Evolutionary conservation across 2,888 invertebrate species (phyloP), one percentile per base, ranked within the genome.

Genomic region (Leptura quadrifasciata): DNA sequence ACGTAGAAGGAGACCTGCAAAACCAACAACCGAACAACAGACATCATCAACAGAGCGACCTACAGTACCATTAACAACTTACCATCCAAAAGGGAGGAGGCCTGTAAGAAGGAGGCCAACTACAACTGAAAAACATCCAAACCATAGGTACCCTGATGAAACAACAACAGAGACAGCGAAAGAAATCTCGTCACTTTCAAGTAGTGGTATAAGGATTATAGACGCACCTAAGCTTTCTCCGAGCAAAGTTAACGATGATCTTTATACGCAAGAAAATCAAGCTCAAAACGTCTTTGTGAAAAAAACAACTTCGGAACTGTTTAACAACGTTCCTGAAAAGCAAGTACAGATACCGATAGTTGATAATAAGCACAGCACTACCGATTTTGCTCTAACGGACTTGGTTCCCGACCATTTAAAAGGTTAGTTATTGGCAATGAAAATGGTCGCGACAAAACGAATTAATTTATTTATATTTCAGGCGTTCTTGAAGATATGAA

Each of bases 41-140:
- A 47, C 47, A 35, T 39, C 69, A 1, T 76, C 84, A 58, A 89
- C 89, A 27, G 87, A 87, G n/a, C 89, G 89, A 21, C 90, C 91
- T 6, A 27, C 27, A 15, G 72, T 65, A 21, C 91, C 91, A 0
- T 91, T 27, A 39, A 63, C 63, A 8, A 63, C 63, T 39, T 63
- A 91, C 80, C 88, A 89, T 72, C 90, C 91, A 6, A 90, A 86
- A 85, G 72, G 79, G 68, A 75, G 76, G 79, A 58, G 79, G 75
- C 74, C 72, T 65, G 68, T 21, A 63, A 72, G 77, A 63, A 74
- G 81, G 52, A 76, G 76, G 67, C 75, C 80, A 21, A 74, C 74
- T n/a, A 78, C 76, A 5, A 82, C 82, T 61, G 72, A 75, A 35
- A 77, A 76, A 75, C 81, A 85, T 78, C 69, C 83, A 35, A 88